phyloP scores from a whole-genome alignment of 2,113 vertebrate species.

The Ramphastos sulfuratus region DNA sequence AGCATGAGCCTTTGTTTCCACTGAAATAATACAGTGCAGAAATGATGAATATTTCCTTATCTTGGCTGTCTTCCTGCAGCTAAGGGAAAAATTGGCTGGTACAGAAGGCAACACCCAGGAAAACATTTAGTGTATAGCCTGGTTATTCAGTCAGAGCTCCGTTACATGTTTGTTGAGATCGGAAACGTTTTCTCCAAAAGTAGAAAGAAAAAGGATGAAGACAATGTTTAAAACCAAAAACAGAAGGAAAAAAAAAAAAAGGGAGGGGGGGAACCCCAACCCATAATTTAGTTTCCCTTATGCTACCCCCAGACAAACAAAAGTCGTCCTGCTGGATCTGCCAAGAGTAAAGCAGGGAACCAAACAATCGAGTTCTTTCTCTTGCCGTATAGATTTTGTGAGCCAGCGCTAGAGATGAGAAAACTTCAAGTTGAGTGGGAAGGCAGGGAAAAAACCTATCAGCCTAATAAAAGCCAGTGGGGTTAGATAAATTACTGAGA shows the following conservation, averaged over 20 bases:
- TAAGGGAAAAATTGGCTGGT: conserved; percentile 62
- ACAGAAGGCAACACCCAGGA: conserved; percentile 64
- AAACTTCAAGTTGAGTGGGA: neutral
- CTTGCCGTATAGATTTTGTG: neutral
- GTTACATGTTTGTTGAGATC: neutral
- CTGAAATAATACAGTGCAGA: conserved; percentile 66
- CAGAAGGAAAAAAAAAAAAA: no score
- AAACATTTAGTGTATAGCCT: conserved; percentile 25
- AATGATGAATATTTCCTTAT: conserved; percentile 72
- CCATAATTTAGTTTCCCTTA: accelerated
- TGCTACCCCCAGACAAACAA: neutral
- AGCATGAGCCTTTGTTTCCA: conserved; percentile 69
- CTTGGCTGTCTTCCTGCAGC: conserved; percentile 68
- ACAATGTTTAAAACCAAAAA: neutral
- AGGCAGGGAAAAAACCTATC: neutral
- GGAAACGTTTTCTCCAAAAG: neutral
- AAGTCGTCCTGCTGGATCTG: neutral
- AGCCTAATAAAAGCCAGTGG: neutral
- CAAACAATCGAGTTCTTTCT: neutral
- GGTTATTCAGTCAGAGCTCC: neutral
- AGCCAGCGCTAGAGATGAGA: neutral
- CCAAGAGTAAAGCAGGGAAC: neutral
- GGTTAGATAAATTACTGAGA: conserved; percentile 19
- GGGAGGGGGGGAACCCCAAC: accelerated
- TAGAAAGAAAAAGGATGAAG: neutral